Base-by-base conservation (phyloP, 2,888 invertebrate genomes). In the Pristionchus entomophagus region DNA sequence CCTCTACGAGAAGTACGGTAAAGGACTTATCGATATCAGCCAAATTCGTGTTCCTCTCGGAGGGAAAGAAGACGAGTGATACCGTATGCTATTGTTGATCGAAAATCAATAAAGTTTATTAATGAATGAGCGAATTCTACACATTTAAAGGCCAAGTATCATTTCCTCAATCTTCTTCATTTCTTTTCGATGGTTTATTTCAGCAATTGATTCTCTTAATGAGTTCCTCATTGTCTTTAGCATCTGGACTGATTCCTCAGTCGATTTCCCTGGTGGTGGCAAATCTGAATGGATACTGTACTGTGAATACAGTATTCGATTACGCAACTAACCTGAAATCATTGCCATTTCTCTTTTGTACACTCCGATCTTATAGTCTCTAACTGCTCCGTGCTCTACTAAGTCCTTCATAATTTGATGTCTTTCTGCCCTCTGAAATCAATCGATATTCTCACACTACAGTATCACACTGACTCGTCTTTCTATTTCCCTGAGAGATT, bases 1-100 rank as follows among this genome's bases (percentile, higher is more conserved):
- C 14, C 84, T 92, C 10, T 91, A 91, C 86, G 92, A 92, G 65
- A 91, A 91, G 69, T 92, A 88, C 86, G 92, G 92, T n/a, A 91
- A 91, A 53, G 91, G 92, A 62, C 86, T 92, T 26, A 90, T 92
- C 59, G 88, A 90, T 14, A 87, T 91, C 17, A 91, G 91, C 8
- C 89, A 89, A 59, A 86, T 89, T 17, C 88, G 92, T 38, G 88
- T 91, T 1, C 49, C 85, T 84, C 45, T 86, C 88, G 53, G 59
- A 62, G 35, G 17, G 38, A n/a, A n/a, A n/a, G 49, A 26, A 32
- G 19, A 35, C 35, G 19, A 38, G 49, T 45, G 49, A 56, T 53
- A 56, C 38, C 6, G 53, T 35, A 53, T 53, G 80, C n/a, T 10
- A 35, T 56, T 56, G 59, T 81, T 56, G 29, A 17, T 81, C 38